Percentiles rank a stretch among this genome's conserved stretches.
phyloP scores from a whole-genome alignment of 2,888 invertebrate species.

The Andricus quercusramuli region DNA sequence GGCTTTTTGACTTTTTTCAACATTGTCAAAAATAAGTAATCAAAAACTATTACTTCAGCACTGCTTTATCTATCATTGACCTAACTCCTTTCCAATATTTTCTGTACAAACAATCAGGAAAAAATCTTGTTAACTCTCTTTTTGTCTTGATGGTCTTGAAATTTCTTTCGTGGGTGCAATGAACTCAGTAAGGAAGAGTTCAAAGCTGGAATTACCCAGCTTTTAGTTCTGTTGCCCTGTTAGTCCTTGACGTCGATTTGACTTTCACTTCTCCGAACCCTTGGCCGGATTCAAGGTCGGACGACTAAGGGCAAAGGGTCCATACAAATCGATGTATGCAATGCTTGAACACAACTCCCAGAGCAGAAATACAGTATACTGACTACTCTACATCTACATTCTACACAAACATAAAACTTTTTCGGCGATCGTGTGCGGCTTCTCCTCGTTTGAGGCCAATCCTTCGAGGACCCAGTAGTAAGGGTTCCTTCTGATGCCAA shows the following conservation, averaged over 20 bases:
- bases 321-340: background rate
- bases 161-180: background rate
- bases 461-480: slow-evolving; percentile 23
- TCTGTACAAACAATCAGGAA: too few species aligned
- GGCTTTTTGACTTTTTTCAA: too few species aligned
- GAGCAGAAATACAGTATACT: background rate
- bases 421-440: background rate
- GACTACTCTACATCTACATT: too few species aligned
- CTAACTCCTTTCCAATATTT: too few species aligned
- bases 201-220: too few species aligned
- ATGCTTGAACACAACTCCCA: background rate
- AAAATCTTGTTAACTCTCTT: too few species aligned
- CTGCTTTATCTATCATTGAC: too few species aligned
- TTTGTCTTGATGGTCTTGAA: background rate
- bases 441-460: slow-evolving; percentile 15
- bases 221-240: slow-evolving; percentile 64
- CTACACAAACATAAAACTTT: background rate
- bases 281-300: slow-evolving; percentile 50
- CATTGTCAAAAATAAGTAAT: too few species aligned
- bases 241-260: slow-evolving; percentile 62
- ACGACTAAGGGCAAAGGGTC: slow-evolving; percentile 5
- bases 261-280: slow-evolving; percentile 67
- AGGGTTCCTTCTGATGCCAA: slow-evolving; percentile 50
- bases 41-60: too few species aligned
- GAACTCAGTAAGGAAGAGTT: background rate